Evolutionary conservation across 2,888 invertebrate species (phyloP).

Genomic region (Diogma glabrata): DNA sequence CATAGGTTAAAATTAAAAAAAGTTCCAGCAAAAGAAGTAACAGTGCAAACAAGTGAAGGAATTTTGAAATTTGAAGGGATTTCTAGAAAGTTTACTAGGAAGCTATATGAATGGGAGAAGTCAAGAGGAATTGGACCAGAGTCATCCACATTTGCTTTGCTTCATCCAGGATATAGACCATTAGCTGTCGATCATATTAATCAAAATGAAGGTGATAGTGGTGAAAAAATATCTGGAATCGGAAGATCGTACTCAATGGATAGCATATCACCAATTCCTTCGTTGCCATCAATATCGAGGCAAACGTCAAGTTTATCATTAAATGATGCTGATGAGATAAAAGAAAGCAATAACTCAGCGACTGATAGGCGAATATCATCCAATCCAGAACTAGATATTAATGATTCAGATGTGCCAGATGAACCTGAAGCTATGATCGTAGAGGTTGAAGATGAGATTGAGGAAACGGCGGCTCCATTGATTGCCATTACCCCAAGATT

Average conservation of each 20-base stretch:
- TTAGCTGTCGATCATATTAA: conserved; percentile 32
- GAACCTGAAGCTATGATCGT: conserved; percentile 66
- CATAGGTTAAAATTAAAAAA: conserved; percentile 2
- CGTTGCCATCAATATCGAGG: conserved; percentile 41
- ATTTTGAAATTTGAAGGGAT: conserved; percentile 78
- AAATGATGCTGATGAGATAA: conserved; percentile 56
- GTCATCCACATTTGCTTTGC: conserved; percentile 68
- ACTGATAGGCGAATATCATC: conserved; percentile 18
- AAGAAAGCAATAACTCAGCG: conserved; percentile 35
- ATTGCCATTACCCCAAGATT: conserved; percentile 49
- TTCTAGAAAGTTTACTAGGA: conserved; percentile 78
- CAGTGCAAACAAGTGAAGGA: conserved; percentile 72
- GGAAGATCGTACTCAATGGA: conserved; percentile 61
- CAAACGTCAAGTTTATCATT: conserved; percentile 64
- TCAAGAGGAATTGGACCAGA: conserved; percentile 78
- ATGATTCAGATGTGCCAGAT: conserved; percentile 27
- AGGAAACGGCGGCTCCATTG: conserved; percentile 65
- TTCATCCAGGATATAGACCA: conserved; percentile 46
- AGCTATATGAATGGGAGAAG: conserved; percentile 85
- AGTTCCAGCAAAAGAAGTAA: conserved; percentile 53
- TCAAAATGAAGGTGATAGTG: conserved; percentile 22
- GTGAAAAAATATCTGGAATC: conserved; percentile 25
- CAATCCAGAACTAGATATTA: conserved; percentile 28
- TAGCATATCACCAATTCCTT: conserved; percentile 49
- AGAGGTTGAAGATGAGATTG: conserved; percentile 68